These are phyloP conservation scores for Limnodromus scolopaceus DNA, from an alignment of 2,797 vertebrate species.

Conservation along the genomic window DNA sequence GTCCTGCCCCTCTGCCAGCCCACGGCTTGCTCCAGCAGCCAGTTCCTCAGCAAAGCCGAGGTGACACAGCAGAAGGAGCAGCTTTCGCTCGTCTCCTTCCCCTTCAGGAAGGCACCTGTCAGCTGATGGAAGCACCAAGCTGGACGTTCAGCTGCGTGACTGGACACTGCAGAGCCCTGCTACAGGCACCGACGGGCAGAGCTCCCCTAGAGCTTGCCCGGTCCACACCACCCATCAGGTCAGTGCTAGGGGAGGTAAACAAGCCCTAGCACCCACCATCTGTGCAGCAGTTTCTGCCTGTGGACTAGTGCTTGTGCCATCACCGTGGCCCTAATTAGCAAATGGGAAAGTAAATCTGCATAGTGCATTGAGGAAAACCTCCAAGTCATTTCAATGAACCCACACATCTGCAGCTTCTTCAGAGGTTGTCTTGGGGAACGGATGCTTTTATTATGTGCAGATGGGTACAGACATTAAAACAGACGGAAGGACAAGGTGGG, in stretches of 20 bases:
- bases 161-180: background rate
- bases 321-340: background rate
- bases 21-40: accelerated
- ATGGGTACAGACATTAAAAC: background rate
- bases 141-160: background rate
- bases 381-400: background rate
- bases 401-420: background rate
- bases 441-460: background rate
- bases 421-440: accelerated
- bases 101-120: background rate
- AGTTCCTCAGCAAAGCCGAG: background rate
- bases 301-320: background rate
- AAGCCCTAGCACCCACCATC: accelerated
- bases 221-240: background rate
- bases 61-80: background rate
- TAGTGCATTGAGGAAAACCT: background rate
- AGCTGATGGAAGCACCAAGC: background rate
- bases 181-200: accelerated
- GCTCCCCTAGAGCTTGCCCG: background rate
- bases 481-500: background rate
- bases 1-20: background rate
- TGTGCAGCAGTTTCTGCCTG: background rate
- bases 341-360: background rate
- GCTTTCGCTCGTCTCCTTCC: background rate
- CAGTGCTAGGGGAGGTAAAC: background rate